Base-by-base conservation (phyloP, 2,113 vertebrate genomes). In the Neogobius melanostomus region DNA sequence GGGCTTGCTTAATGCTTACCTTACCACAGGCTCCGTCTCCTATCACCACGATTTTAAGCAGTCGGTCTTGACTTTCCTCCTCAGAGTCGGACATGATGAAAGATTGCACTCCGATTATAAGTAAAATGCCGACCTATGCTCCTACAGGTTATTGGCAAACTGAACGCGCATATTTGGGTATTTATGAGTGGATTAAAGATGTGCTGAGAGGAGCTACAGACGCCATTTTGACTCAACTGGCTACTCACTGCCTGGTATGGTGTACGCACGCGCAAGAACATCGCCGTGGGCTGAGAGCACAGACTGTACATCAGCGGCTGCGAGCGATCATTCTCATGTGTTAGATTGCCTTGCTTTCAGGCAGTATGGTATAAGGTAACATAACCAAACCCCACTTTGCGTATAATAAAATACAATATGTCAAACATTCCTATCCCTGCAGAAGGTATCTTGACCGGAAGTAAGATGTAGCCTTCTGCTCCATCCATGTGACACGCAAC, bases 1-100 rank as follows among this genome's bases (percentile, higher is more conserved):
- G 53, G 10, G n/a, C 44, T 48, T 82, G n/a, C 44, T 48, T 82
- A 88, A 1, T 21, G 2, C 95, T 95, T 88, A 99, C 97, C 98
- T 99, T 99, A 83, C 97, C 97, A 66, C 95, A 96, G 64, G 97
- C 95, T 80, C 97, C 96, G 87, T 99, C 98, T 84, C 98, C 98
- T 78, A 99, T 84, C 72, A 99, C 89, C 68, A 96, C 96, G 56
- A 99, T 92, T 85, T 99, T 99, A 17, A 99, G 94, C 91, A 98
- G 96, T 85, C 92, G 93, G 90, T 98, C 97, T 82, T 93, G 95
- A 83, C 93, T 94, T 79, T 98, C 96, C 75, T 99, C 95, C 86
- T 98, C 97, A 0, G 97, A 99, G 87, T 99, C 98, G 79, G 97
- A 99, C 98, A 99, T 99, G 82, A 48, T 81, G 80, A 48, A 11